A percentile compares a stretch with the other conserved stretches of the same genome.
Evolutionary conservation across 2,888 invertebrate genomes (phyloP).

Genomic region (Limnephilus marmoratus): DNA sequence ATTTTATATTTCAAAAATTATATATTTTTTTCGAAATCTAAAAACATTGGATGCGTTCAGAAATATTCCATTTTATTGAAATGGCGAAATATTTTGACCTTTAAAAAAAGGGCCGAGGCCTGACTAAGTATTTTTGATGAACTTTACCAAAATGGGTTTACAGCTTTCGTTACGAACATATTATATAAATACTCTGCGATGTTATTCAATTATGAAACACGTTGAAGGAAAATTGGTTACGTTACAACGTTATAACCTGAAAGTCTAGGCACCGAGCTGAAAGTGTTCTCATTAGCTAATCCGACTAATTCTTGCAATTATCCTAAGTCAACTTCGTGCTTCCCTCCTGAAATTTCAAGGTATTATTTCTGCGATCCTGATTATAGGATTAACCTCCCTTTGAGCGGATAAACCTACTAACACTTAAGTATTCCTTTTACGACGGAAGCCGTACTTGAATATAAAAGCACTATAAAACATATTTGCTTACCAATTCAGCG

Average conservation of each 20-base stretch:
- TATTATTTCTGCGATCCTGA: slow-evolving; percentile 2
- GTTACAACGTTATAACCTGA: background rate
- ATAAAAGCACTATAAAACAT: slow-evolving; percentile 1
- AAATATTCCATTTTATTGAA: no score
- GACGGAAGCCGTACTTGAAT: background rate
- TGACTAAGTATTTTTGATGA: no score
- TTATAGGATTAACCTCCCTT: background rate
- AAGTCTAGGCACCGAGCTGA: background rate
- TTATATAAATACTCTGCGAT: background rate
- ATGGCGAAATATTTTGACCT: no score
- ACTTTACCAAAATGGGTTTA: no score
- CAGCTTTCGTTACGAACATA: background rate
- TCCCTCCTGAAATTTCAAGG: background rate
- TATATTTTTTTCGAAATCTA: no score
- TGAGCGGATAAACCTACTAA: background rate
- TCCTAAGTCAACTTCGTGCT: background rate
- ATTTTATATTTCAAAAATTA: no score
- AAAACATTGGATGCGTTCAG: no score
- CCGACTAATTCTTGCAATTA: background rate
- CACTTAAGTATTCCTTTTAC: background rate
- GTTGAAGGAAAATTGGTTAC: background rate
- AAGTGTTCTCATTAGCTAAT: background rate
- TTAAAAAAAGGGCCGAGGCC: no score
- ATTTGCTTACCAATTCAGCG: background rate
- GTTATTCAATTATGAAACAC: background rate